Conservation (phyloP, 1,140 invertebrate genomes). For the Drosophila oshimai region DNA sequence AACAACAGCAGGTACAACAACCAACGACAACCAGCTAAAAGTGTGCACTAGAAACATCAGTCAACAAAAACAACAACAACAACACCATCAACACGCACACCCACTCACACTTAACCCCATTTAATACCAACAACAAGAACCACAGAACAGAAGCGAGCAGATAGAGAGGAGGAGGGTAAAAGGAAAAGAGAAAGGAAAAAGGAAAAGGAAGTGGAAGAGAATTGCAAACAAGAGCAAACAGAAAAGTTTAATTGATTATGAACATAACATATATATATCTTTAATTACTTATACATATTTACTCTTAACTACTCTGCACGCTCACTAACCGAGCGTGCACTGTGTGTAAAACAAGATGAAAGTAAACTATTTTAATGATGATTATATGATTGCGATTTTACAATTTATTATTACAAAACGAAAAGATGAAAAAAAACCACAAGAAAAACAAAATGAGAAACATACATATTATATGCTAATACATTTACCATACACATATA, state of each 20-base stretch:
- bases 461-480: conserved; percentile 68
- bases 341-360: conserved; percentile 60
- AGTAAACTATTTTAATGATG: conserved; percentile 69
- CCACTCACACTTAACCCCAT: conserved; percentile 33
- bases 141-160: conserved; percentile 23
- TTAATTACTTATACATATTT: conserved; percentile 68
- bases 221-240: conserved; percentile 41
- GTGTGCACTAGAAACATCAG: conserved; percentile 27
- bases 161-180: neutral
- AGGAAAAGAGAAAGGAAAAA: neutral
- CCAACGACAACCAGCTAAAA: conserved; percentile 29
- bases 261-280: conserved; percentile 64
- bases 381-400: conserved; percentile 75
- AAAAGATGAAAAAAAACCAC: conserved; percentile 37
- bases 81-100: conserved; percentile 48
- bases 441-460: conserved; percentile 47
- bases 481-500: conserved; percentile 73
- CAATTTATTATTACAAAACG: conserved; percentile 70
- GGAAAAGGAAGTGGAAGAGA: conserved; percentile 20
- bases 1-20: conserved; percentile 36
- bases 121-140: conserved; percentile 32
- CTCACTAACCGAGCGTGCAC: conserved; percentile 37
- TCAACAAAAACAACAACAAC: conserved; percentile 21
- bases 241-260: conserved; percentile 68
- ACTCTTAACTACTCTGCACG: conserved; percentile 64